phyloP scores from a whole-genome alignment of 2,888 invertebrate genomes.

The Strigamia maritima region DNA sequence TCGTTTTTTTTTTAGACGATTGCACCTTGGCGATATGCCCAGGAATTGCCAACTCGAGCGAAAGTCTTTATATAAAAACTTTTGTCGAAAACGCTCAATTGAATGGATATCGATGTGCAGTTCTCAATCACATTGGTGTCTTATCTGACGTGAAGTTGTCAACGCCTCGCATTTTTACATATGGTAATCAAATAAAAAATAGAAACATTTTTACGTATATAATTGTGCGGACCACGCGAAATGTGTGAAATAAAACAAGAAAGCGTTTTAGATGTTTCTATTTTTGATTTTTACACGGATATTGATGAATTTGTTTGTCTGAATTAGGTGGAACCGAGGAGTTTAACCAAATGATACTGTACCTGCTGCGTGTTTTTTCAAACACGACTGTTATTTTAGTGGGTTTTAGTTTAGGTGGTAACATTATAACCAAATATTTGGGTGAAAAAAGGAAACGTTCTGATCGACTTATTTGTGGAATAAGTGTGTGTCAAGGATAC shows the following conservation, averaged over 20 bases:
- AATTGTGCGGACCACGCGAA: too few species aligned
- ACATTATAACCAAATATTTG: slow-evolving; percentile 87
- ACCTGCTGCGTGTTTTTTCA: slow-evolving; percentile 69
- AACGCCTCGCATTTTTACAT: slow-evolving; percentile 82
- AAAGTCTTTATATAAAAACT: slow-evolving; percentile 88
- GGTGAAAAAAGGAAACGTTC: slow-evolving; percentile 64
- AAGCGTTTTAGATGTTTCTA: too few species aligned
- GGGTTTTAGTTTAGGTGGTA: slow-evolving; percentile 92
- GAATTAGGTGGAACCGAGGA: slow-evolving; percentile 80
- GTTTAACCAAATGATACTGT: slow-evolving; percentile 75
- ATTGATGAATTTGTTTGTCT: too few species aligned
- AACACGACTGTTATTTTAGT: slow-evolving; percentile 75
- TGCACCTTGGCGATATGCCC: slow-evolving; percentile 83
- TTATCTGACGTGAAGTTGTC: slow-evolving; percentile 80
- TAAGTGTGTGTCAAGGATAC: slow-evolving; percentile 93
- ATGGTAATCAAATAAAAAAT: slow-evolving; percentile 63
- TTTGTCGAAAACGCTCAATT: slow-evolving; percentile 89
- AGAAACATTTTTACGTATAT: background rate
- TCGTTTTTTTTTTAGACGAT: slow-evolving; percentile 62
- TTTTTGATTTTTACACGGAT: too few species aligned
- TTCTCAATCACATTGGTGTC: slow-evolving; percentile 90
- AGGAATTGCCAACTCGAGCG: slow-evolving; percentile 91
- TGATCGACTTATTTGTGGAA: slow-evolving; percentile 69
- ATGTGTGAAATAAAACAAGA: background rate
- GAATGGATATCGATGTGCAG: slow-evolving; percentile 86